Base-by-base conservation (phyloP, 1,140 invertebrate genomes). In the Prorops nasuta region DNA sequence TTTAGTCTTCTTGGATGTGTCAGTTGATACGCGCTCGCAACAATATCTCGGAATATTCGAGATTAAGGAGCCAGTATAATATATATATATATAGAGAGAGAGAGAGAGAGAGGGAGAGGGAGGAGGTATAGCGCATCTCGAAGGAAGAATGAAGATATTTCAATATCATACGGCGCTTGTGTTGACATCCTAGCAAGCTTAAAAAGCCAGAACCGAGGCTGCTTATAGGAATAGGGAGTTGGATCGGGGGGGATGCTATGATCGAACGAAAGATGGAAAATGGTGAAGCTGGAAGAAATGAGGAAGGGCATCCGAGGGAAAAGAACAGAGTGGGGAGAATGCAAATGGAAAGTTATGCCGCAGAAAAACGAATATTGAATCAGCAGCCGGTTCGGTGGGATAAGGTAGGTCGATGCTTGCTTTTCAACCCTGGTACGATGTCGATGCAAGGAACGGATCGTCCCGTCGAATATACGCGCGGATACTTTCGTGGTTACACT, bases 321-420 rank as follows among this genome's bases (percentile, higher is more conserved):
- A n/a, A n/a, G n/a, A n/a, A n/a, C n/a, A n/a, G 51, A 44, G 49
- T 54, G 52, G 59, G 62, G 58, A 54, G 58, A 56, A 73, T 70
- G 73, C 69, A 74, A 76, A 76, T 74, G 64, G 69, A 73, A 74
- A 74, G 72, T 74, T 74, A 76, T 74, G 66, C 69, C 58, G 64
- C 64, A 60, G 62, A 67, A 72, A 72, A 74, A 73, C 69, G 73
- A 74, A 76, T 76, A 74, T 76, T 72, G 69, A 72, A 74, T 76
- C 70, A 71, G 66, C 63, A 64, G 58, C 51, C 59, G 59, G 62
- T 41, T 60, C 47, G 60, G 45, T 34, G 32, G 42, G 49, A 31
- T 31, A 40, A 58, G 45, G 44, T 50, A 49, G 56, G 53, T 60
- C 64, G 57, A 69, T 62, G 67, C 54, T 61, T 62, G 68, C 65